Evolutionary conservation across 1,140 invertebrate genomes (phyloP), one percentile per base, ranked within the genome.

Genomic region (Ctenoplectra terminalis): DNA sequence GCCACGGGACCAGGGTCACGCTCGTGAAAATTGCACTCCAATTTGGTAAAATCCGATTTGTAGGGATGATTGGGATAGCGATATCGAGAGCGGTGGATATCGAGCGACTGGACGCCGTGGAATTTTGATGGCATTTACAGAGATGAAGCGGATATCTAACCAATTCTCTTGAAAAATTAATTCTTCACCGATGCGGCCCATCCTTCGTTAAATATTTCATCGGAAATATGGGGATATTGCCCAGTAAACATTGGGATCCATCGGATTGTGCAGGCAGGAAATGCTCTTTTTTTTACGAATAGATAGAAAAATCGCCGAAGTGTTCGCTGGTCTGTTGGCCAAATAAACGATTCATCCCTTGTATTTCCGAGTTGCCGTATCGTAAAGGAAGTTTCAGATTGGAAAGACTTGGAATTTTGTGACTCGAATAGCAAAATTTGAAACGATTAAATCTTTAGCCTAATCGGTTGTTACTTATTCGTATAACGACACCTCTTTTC

Each of bases 11-110:
- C 66, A 37, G 9, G 23, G 34, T 31, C 60, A 46, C 40, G 46
- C 72, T 82, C 61, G 80, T 77, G 84, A 86, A 87, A 87, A 87
- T 87, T 83, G 60, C 79, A 80, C 81, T 80, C 71, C 84, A 87
- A 87, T 87, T 87, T 86, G 77, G 71, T 72, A 76, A 83, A 74
- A 86, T 83, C 75, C 84, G 81, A 87, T 87, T 87, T 80, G 84
- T 83, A 86, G 72, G 84, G 85, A 86, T 79, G 81, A 54, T 67
- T 40, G 46, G 63, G 37, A 60, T 48, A 56, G 50, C 48, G 83
- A 82, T 85, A 86, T 78, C 83, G 81, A 52, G 46, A 52, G 13
- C 66, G 48, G 52, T n/a, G 48, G 48, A 54, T 81, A 85, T 84
- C 83, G 70, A 85, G 70, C 54, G 56, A 2, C 48, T 56, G 70